Percentiles rank a stretch among this genome's conserved stretches.
Evolutionary conservation across 1,140 invertebrate genomes (phyloP).

Genomic region (Saccostrea glomerata): DNA sequence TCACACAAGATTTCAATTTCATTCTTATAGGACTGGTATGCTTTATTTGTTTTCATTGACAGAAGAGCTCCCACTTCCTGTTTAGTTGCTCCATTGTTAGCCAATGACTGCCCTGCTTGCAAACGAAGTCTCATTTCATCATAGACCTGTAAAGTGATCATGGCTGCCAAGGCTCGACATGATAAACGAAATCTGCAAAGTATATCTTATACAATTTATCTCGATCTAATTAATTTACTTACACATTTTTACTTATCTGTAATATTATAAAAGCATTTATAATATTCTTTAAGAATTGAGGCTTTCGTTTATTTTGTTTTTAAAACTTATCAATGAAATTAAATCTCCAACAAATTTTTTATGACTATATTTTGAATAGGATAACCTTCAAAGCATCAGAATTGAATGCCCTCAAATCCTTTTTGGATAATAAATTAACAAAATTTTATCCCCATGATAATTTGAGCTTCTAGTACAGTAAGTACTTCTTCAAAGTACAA

Average conservation of each 20-base stretch:
- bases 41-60: slow-evolving; percentile 60
- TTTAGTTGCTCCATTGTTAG: slow-evolving; percentile 53
- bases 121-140: slow-evolving; percentile 58
- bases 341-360: too few relatives aligned
- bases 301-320: too few relatives aligned
- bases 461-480: too few relatives aligned
- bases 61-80: slow-evolving; percentile 55
- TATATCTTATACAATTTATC: neutral
- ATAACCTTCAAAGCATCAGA: too few relatives aligned
- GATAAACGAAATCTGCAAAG: slow-evolving; percentile 63
- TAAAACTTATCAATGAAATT: too few relatives aligned
- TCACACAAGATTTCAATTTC: slow-evolving; percentile 55
- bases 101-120: slow-evolving; percentile 50
- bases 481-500: too few relatives aligned
- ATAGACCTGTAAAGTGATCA: slow-evolving; percentile 60
- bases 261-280: neutral
- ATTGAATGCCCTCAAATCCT: too few relatives aligned
- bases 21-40: slow-evolving; percentile 57
- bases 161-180: slow-evolving; percentile 59
- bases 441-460: too few relatives aligned
- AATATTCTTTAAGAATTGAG: neutral
- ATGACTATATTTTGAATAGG: too few relatives aligned
- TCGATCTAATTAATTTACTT: neutral
- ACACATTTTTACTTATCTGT: neutral
- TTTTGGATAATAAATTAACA: too few relatives aligned